A percentile compares a stretch with the other conserved stretches of the same genome.
phyloP scores from a whole-genome alignment of 2,113 vertebrate genomes.

The Ptyas mucosa region DNA sequence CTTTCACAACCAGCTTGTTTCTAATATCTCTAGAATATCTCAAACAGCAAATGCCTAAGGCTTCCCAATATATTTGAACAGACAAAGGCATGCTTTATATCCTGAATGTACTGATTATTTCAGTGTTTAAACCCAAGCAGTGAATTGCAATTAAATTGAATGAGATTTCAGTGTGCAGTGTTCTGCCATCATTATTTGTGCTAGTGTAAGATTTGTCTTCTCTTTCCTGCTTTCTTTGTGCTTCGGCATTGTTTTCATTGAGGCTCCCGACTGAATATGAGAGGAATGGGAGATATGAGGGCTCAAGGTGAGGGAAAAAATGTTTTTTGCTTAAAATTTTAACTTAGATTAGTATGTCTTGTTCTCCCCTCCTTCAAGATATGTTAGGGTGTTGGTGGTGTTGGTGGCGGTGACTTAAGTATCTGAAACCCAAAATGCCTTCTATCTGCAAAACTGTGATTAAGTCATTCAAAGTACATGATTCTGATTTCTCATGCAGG shows the following conservation, averaged over 20 bases:
- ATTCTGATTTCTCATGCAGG: constrained; percentile 39
- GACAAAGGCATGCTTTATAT: neutral
- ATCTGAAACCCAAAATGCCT: constrained; percentile 50
- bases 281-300: constrained; percentile 99
- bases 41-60: neutral
- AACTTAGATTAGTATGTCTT: constrained; percentile 51
- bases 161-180: constrained; percentile 42
- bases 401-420: constrained; percentile 26
- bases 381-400: constrained; percentile 42
- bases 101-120: constrained; percentile 45
- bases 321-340: constrained; percentile 66
- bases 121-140: constrained; percentile 30
- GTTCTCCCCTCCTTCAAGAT: constrained; percentile 46
- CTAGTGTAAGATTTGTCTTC: constrained; percentile 77
- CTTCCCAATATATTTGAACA: constrained; percentile 30
- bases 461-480: constrained; percentile 44
- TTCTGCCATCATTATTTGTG: constrained; percentile 48
- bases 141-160: constrained; percentile 31
- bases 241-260: constrained; percentile 76
- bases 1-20: neutral
- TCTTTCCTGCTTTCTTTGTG: constrained; percentile 73
- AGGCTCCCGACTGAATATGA: constrained; percentile 98
- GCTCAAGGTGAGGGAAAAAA: constrained; percentile 93
- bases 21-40: neutral
- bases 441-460: constrained; percentile 50